A percentile compares a stretch with the other conserved stretches of the same genome.
These are phyloP conservation scores for Corticium candelabrum DNA, from an alignment of 37 sponge, comb jelly and placozoan genomes.

Conservation along the genomic window DNA sequence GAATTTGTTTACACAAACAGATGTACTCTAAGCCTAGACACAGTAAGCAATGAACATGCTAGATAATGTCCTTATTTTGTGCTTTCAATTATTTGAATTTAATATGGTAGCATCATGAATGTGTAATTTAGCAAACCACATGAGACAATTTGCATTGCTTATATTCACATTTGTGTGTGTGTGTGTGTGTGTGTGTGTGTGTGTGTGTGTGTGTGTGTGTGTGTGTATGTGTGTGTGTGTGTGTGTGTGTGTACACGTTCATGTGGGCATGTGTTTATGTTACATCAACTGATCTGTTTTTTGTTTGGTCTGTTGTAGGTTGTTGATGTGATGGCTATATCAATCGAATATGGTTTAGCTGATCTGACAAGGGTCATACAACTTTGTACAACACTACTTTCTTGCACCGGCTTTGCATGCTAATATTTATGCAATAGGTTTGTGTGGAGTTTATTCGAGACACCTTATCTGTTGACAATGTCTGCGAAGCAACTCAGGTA, in stretches of 20 bases:
- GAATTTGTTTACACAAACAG: slow-evolving; percentile 98
- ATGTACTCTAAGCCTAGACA: slow-evolving; percentile 56
- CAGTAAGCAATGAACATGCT: slow-evolving; percentile 19
- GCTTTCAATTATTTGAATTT: no score
- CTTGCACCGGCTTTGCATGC: background rate
- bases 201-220: background rate
- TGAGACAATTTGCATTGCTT: no score
- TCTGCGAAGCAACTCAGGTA: slow-evolving; percentile 85
- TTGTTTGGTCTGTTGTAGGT: background rate
- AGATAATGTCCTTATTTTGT: no score
- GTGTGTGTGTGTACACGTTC: background rate
- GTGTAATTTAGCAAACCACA: no score
- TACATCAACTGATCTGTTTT: background rate
- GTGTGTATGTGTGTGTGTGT: slow-evolving; percentile 3
- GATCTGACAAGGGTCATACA: background rate
- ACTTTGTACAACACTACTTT: background rate
- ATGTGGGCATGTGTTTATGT: background rate
- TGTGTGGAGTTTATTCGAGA: slow-evolving; percentile 90
- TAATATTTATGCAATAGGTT: slow-evolving; percentile 23
- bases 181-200: slow-evolving; percentile 5
- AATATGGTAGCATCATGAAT: no score
- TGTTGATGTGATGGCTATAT: background rate
- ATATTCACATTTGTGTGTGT: no score
- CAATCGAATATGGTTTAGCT: background rate
- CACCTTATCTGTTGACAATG: slow-evolving; percentile 67